Evolutionary conservation across 1,140 invertebrate species (phyloP).

Genomic region (Caligus rogercresseyi): DNA sequence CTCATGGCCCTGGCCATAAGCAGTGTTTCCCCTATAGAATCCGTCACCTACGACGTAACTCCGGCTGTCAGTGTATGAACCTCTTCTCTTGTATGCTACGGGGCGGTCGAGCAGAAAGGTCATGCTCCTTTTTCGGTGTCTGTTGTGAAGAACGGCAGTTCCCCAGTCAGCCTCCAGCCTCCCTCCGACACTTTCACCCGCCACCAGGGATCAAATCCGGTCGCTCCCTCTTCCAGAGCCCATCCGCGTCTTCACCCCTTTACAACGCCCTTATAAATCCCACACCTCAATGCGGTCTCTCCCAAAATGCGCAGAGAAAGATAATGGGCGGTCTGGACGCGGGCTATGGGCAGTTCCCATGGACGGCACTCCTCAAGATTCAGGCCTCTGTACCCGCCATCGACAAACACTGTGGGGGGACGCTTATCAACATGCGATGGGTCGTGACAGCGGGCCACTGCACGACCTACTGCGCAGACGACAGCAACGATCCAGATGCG

Average conservation of each 20-base stretch:
- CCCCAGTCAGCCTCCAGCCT: neutral
- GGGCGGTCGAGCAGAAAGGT: neutral
- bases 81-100: neutral
- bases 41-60: neutral
- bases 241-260: neutral
- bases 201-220: neutral
- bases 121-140: neutral
- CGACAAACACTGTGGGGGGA: constrained; percentile 13
- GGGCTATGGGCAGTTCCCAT: constrained; percentile 19
- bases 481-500: constrained; percentile 2
- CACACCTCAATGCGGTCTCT: constrained; percentile 14
- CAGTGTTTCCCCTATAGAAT: too few relatives aligned
- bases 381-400: neutral
- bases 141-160: neutral
- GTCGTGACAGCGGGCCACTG: constrained; percentile 14
- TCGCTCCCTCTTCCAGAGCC: neutral
- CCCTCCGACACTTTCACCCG: neutral
- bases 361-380: constrained; percentile 16
- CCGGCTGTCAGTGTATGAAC: neutral
- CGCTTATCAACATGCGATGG: constrained; percentile 7
- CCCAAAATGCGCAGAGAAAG: constrained; percentile 5
- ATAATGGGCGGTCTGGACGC: constrained; percentile 20
- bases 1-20: too few relatives aligned
- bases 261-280: too few relatives aligned
- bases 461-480: constrained; percentile 6